Percentiles rank a stretch among this genome's conserved stretches.
phyloP scores from a whole-genome alignment of 2,797 vertebrate species.

The Tapirus indicus region DNA sequence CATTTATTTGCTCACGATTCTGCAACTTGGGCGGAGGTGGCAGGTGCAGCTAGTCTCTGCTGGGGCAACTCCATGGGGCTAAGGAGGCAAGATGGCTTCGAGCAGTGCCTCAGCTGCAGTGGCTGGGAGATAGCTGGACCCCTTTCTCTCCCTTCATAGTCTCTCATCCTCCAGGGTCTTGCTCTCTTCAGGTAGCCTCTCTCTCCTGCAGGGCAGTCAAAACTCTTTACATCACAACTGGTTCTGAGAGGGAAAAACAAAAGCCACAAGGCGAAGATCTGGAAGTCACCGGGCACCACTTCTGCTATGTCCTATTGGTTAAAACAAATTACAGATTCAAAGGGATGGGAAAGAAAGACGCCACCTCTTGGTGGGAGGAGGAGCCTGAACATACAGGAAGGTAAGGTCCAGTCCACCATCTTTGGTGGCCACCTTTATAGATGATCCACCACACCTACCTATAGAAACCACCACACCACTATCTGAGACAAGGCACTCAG shows the following conservation, averaged over 20 bases:
- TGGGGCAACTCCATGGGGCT: accelerated
- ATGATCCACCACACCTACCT: neutral
- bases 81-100: neutral
- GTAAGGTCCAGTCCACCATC: neutral
- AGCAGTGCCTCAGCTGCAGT: neutral
- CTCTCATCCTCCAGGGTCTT: neutral
- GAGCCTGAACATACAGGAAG: neutral
- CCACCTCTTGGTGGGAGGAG: neutral
- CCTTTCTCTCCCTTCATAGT: neutral
- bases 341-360: neutral
- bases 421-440: neutral
- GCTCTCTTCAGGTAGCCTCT: neutral
- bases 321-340: neutral
- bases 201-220: neutral
- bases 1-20: neutral
- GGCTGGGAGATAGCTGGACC: neutral
- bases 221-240: neutral
- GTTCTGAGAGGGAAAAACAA: neutral
- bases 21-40: neutral
- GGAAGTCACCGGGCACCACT: neutral
- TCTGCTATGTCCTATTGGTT: neutral
- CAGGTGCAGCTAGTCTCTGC: neutral
- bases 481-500: neutral
- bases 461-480: neutral
- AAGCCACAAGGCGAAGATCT: neutral